Evolutionary conservation across 2,888 invertebrate species (phyloP).

Genomic region (Drosophila mercatorum): DNA sequence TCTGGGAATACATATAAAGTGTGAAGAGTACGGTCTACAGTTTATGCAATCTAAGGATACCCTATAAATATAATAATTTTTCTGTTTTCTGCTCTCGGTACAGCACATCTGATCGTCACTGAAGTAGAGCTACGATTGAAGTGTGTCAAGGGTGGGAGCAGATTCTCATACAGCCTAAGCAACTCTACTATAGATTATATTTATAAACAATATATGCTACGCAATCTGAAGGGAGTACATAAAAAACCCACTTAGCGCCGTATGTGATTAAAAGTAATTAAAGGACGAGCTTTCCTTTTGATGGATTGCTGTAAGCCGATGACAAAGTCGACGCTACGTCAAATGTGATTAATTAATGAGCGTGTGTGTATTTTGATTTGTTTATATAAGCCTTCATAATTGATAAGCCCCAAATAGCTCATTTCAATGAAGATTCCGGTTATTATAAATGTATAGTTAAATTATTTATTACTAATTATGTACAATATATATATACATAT

Average conservation of each 20-base stretch:
- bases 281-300: constrained; percentile 48
- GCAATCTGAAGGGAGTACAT: constrained; percentile 10
- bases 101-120: too few relatives aligned
- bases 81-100: too few relatives aligned
- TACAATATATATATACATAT: not conserved
- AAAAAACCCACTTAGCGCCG: constrained; percentile 30
- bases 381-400: constrained; percentile 14
- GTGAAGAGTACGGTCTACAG: constrained; percentile 25
- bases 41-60: constrained; percentile 8
- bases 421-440: not conserved
- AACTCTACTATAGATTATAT: constrained; percentile 5
- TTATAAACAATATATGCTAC: constrained; percentile 5
- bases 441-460: too few relatives aligned
- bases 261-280: constrained; percentile 71
- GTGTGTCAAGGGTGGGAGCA: not conserved
- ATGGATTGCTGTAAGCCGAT: constrained; percentile 47
- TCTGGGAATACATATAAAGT: constrained; percentile 51
- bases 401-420: not conserved
- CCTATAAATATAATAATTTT: not conserved
- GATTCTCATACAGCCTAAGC: not conserved
- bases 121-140: not conserved
- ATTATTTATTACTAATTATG: not conserved
- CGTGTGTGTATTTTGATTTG: constrained; percentile 12
- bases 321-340: constrained; percentile 38
- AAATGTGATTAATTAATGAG: constrained; percentile 67